These are phyloP conservation scores for Spinus olivaceus DNA, from an alignment of 2,797 vertebrate genomes.

Conservation along the genomic window DNA sequence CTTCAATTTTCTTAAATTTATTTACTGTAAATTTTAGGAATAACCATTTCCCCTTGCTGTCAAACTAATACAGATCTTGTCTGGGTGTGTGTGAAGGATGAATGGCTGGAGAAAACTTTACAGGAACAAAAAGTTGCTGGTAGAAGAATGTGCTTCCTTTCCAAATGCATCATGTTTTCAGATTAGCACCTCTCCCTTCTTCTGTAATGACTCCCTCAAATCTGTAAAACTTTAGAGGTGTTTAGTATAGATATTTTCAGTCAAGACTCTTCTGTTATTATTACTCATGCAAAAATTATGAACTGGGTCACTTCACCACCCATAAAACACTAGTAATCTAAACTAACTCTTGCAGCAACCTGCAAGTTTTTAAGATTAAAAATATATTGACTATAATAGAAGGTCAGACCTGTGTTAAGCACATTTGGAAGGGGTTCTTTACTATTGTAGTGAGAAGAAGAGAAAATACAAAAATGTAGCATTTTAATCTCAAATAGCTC, in stretches of 20 bases:
- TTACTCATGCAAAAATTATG: not conserved
- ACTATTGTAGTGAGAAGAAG: not conserved
- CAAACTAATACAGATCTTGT: not conserved
- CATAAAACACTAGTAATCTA: not conserved
- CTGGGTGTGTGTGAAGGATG: not conserved
- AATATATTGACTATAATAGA: not conserved
- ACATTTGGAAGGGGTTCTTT: not conserved
- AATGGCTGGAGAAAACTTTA: not conserved
- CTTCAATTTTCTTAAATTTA: not conserved
- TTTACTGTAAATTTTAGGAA: not conserved
- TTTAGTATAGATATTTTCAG: not conserved
- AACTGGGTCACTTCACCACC: not conserved
- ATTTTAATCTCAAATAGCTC: not conserved
- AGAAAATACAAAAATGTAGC: not conserved
- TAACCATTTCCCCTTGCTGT: not conserved
- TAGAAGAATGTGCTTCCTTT: not conserved
- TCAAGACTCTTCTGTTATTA: not conserved
- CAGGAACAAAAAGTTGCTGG: not conserved
- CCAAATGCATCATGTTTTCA: not conserved
- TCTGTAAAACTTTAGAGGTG: not conserved
- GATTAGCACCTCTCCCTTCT: not conserved
- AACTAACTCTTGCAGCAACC: not conserved
- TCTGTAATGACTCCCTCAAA: not conserved
- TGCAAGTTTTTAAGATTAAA: not conserved
- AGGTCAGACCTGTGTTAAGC: not conserved